Conservation (phyloP, 2,888 invertebrate genomes). For the Tigriopus californicus region DNA sequence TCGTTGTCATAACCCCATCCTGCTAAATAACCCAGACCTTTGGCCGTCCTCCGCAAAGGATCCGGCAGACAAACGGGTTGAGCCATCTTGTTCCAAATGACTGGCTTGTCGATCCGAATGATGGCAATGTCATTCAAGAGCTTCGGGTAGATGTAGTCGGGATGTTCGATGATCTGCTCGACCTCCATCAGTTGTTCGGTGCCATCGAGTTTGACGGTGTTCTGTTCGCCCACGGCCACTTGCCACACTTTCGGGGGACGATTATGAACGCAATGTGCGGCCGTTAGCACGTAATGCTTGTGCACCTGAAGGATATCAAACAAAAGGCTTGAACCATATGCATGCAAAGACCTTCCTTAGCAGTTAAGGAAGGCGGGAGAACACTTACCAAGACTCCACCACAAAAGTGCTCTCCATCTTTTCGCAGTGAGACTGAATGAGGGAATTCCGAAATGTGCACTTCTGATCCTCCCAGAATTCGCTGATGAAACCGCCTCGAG, state of each 20-base stretch:
- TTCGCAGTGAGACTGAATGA: constrained; percentile 6
- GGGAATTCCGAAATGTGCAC: constrained; percentile 3
- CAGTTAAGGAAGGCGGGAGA: not conserved
- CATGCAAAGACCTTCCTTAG: not conserved
- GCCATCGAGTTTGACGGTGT: not conserved
- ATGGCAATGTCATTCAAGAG: constrained; percentile 18
- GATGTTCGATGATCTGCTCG: not conserved
- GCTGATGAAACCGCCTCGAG: not conserved
- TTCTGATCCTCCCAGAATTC: constrained; percentile 4
- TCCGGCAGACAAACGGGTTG: constrained; percentile 19
- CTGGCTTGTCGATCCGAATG: constrained; percentile 12
- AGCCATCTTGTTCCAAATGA: constrained; percentile 14
- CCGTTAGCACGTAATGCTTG: not conserved
- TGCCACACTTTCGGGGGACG: not conserved
- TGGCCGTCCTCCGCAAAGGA: not conserved
- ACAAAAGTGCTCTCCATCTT: constrained; percentile 5
- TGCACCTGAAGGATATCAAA: not conserved
- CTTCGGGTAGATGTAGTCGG: not conserved
- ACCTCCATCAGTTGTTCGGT: not conserved
- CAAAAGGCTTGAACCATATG: too few relatives aligned
- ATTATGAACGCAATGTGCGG: constrained; percentile 8
- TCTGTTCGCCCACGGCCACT: constrained; percentile 5
- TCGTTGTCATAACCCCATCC: constrained; percentile 19
- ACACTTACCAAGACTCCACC: constrained; percentile 5
- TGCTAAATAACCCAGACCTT: constrained; percentile 16